phyloP scores from a whole-genome alignment of 2,113 vertebrate genomes.

The Collichthys lucidus region DNA sequence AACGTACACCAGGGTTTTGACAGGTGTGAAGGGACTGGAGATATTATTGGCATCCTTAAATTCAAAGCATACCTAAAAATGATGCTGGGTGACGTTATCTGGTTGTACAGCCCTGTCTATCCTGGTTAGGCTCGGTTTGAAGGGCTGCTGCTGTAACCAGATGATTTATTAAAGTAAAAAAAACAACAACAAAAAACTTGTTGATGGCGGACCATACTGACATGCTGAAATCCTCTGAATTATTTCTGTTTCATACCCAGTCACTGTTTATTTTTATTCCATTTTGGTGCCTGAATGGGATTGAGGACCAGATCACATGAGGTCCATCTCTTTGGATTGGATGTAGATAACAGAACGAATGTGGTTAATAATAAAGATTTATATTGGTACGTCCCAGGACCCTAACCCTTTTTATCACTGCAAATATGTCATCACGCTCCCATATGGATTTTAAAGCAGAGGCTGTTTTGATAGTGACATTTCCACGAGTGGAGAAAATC shows the following conservation, averaged over 20 bases:
- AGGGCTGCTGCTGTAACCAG: slow-evolving; percentile 30
- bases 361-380: slow-evolving; percentile 7
- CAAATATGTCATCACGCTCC: not conserved
- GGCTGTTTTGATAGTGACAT: slow-evolving; percentile 7
- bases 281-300: slow-evolving; percentile 24
- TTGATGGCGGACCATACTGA: slow-evolving; percentile 19
- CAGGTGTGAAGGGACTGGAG: not conserved
- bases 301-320: slow-evolving; percentile 5
- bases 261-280: slow-evolving; percentile 8
- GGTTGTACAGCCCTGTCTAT: too few species aligned
- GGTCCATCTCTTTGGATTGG: not conserved
- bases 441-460: slow-evolving; percentile 4
- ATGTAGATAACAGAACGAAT: slow-evolving; percentile 10
- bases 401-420: not conserved
- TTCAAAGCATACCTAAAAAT: not conserved
- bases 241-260: slow-evolving; percentile 21
- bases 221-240: slow-evolving; percentile 1
- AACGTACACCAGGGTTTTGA: not conserved
- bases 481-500: slow-evolving; percentile 5
- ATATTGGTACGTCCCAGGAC: slow-evolving; percentile 12
- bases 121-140: not conserved
- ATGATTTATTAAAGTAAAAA: not conserved
- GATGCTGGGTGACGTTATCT: not conserved
- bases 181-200: not conserved
- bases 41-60: not conserved